Evolutionary conservation across 2,113 vertebrate genomes (phyloP), one percentile per base, ranked within the genome.

Genomic region (Paraplagusia blochii): DNA sequence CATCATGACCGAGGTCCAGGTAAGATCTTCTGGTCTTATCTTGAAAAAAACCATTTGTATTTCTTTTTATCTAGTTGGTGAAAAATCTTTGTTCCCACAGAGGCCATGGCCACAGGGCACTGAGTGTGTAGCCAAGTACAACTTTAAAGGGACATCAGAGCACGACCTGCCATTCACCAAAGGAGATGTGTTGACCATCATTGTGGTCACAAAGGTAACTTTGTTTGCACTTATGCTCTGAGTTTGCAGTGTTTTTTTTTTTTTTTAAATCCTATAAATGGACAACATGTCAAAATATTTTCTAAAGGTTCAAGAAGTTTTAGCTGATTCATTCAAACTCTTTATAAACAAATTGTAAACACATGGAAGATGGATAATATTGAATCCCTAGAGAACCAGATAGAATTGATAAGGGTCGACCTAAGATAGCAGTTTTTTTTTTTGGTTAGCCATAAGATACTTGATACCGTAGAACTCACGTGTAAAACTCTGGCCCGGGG

Each of bases 71-170:
- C 13, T 59, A n/a, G 62, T 61, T 6, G 22, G 12, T 35, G 7
- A 50, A 39, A 1, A 18, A 1, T 2, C 22, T 33, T 1, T 15
- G 7, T 18, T 49, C 38, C 61, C 17, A 0, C 44, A 91, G 91
- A 74, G 85, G 53, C 60, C 77, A 38, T 98, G 97, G 95, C 92
- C 93, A 0, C 92, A 93, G 1, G 96, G 95, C 91, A 97, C 96
- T 39, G 94, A 98, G 87, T 98, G 95, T 81, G 94, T 99, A 61
- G 95, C 95, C 80, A 95, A 93, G 84, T 97, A 98, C 89, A 96
- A 92, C 83, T 99, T 98, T 76, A 92, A 93, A 1, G 95, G 94
- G 87, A 94, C 93, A 0, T 91, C 94, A 0, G 93, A 95, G 51
- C 94, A 96, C 74, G 96, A 98, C 83, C 92, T 99, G 74, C 93